A percentile compares a stretch with the other conserved stretches of the same genome.
phyloP scores from a whole-genome alignment of 64 coral and sea anemone genomes.

The Platygyra sinensis region DNA sequence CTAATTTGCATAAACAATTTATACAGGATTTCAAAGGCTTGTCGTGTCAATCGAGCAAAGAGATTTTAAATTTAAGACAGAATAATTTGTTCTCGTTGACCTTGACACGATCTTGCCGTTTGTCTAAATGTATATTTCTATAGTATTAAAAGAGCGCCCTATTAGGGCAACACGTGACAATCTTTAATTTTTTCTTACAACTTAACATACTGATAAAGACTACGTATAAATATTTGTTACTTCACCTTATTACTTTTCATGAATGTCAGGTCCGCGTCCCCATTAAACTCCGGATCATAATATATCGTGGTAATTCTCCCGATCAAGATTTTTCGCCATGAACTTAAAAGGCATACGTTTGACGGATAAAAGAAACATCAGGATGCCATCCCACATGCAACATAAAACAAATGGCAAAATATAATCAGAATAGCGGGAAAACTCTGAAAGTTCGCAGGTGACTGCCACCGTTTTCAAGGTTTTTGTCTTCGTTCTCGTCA shows the following conservation, averaged over 20 bases:
- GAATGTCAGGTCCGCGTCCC: conserved; percentile 59
- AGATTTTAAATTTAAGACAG: too few species aligned
- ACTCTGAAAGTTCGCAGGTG: not conserved
- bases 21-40: too few species aligned
- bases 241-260: conserved; percentile 13
- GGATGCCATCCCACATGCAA: not conserved
- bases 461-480: conserved; percentile 2
- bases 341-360: conserved; percentile 12
- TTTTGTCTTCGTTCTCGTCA: not conserved
- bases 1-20: too few species aligned
- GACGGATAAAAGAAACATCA: not conserved
- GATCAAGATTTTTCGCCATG: conserved; percentile 44
- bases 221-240: not conserved
- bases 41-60: too few species aligned
- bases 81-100: not conserved
- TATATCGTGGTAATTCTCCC: conserved; percentile 89
- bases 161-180: not conserved
- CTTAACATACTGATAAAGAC: not conserved
- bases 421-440: not conserved
- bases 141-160: not conserved
- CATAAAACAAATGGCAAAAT: not conserved
- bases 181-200: not conserved
- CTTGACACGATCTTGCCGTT: not conserved
- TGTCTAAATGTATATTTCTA: not conserved
- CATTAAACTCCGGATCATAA: conserved; percentile 82